Base-by-base conservation (phyloP, 2,113 vertebrate genomes). In the Lates calcarifer region DNA sequence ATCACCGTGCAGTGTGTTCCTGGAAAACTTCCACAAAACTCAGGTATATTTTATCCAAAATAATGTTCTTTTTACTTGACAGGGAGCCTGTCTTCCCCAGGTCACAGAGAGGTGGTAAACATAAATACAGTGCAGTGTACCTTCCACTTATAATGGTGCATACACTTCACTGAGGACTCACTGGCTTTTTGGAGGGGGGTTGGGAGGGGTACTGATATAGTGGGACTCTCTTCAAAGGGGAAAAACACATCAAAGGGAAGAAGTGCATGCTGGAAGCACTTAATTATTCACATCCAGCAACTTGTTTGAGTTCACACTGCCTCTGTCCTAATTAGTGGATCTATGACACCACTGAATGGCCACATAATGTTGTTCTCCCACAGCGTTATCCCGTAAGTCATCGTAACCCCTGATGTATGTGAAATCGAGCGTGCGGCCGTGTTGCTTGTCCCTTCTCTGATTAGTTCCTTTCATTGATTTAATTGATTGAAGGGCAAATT, bases 251-350 rank as follows among this genome's bases (percentile, higher is more conserved):
- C 94, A 95, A 93, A 95, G 91, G 88, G 90, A 92, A 92, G 91
- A 93, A 90, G 85, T 88, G 82, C 74, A 89, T 81, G 86, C 87
- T 91, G 91, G 87, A 85, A 94, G 91, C 93, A 88, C 83, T 95
- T 94, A 93, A 94, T 92, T 93, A 95, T 95, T 95, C 90, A 95
- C 84, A 82, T 67, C 75, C 64, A 83, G 82, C 90, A 93, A 87
- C 87, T 92, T 90, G 91, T 90, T 91, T 91, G 93, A 92, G 81
- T 93, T 89, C 90, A 88, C 89, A 76, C 92, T 88, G 88, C 87
- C 86, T 81, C 83, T 82, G 88, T 92, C 87, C 87, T 95, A 89
- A 89, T 93, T 94, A 94, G 83, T 81, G 85, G 75, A 94, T 91
- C 87, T 90, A 78, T 90, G 94, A 94, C 84, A 88, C 86, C 87